Base-by-base conservation (phyloP, 2,888 invertebrate genomes). In the Aphelenchoides bicaudatus region DNA sequence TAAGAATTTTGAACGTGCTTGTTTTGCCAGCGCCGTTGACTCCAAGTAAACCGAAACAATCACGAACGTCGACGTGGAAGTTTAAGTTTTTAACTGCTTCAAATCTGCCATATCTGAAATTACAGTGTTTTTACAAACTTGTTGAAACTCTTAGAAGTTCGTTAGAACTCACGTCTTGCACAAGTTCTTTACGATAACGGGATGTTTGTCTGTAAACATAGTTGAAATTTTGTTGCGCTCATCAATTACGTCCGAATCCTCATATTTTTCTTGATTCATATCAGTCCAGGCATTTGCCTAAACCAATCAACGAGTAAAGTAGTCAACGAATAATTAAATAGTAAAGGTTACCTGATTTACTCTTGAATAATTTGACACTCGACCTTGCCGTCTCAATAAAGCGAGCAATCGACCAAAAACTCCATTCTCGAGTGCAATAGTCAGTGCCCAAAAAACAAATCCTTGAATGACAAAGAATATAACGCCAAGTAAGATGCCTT, bases 1-100 rank as follows among this genome's bases (percentile, higher is more conserved):
- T 72, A 6, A 73, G 39, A 69, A 61, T 57, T 46, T 69, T 71
- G 69, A 74, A 74, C 10, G 73, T 73, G 6, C 70, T 68, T n/a
- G 74, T 74, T 57, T 74, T 74, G 49, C 74, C 74, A 29, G 74
- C 74, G 2, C 72, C 72, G 51, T 73, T 73, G n/a, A 73, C 72
- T 52, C 72, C 74, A 0, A 74, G 58, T 5, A 74, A 56, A 8
- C 74, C 74, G 52, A 74, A 74, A 52, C 73, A 73, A 39, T 71
- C 67, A 10, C 63, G 62, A 0, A 61, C 65, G 37, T 66, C 65
- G 5, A 71, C 70, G 39, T 72, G 72, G 66, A 74, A 74, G 30
- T 63, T 68, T 53, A 74, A 68, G 27, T 71, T 73, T 31, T 72
- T 72, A 10, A 72, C 72, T 6, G 72, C 72, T 46, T 69, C 66